Conservation (phyloP, 2,113 vertebrate species). For the Stictonetta naevosa region DNA sequence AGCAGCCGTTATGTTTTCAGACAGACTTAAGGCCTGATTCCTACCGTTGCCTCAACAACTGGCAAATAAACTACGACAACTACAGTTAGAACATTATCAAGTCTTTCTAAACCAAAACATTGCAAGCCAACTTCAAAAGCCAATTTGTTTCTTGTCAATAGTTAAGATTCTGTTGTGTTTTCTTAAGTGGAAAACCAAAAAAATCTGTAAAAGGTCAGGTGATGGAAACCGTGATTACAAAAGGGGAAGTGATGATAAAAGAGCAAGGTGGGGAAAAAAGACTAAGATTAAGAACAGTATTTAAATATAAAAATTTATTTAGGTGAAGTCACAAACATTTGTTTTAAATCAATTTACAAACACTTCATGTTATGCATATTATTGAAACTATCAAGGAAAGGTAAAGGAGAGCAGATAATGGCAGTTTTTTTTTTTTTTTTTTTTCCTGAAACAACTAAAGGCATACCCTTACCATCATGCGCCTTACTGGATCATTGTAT, state of each 20-base stretch:
- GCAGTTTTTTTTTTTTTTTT: slow-evolving; percentile 2
- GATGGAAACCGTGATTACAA: neutral
- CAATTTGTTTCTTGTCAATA: neutral
- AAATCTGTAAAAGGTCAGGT: neutral
- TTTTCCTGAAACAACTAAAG: slow-evolving; percentile 51
- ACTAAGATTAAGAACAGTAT: neutral
- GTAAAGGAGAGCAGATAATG: slow-evolving; percentile 34
- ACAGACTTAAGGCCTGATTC: neutral
- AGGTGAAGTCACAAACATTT: slow-evolving; percentile 66
- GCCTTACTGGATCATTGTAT: slow-evolving; percentile 47
- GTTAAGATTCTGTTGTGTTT: neutral
- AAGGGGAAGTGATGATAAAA: neutral
- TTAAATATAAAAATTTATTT: slow-evolving; percentile 72
- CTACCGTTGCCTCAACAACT: neutral
- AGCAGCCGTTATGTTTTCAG: neutral
- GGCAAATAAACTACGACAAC: neutral
- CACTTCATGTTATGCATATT: slow-evolving; percentile 52
- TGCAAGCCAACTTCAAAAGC: neutral
- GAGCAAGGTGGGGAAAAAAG: neutral
- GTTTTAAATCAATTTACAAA: slow-evolving; percentile 61
- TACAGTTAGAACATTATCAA: neutral
- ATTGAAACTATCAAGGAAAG: slow-evolving; percentile 40
- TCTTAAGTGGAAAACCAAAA: neutral
- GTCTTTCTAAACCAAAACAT: neutral
- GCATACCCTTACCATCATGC: slow-evolving; percentile 43